Base-by-base conservation (phyloP, 1,140 invertebrate genomes). In the Drosophila truncata region DNA sequence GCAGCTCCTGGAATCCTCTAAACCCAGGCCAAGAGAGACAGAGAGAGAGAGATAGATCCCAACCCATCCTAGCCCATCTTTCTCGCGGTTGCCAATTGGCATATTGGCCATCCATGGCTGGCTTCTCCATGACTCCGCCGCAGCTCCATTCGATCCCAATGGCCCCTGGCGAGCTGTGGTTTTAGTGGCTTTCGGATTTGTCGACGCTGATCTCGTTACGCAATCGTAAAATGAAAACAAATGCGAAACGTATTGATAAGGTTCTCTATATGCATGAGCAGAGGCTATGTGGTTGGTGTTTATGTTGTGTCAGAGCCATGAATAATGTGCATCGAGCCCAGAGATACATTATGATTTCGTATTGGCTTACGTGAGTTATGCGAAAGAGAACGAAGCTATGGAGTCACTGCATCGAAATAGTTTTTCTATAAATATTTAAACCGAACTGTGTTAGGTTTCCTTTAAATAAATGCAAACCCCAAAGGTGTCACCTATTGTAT, bases 211-310 rank as follows among this genome's bases (percentile, higher is more conserved):
- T 90, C 85, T 90, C 78, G 85, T 85, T 90, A 85, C 85, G 81
- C 74, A 90, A 90, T 90, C 85, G 82, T 79, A 90, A 90, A 90
- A 90, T 90, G 81, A 90, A 90, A 90, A 90, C 85, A 90, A 90
- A 90, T 90, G 85, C 66, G 74, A 72, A 90, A 75, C 85, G 85
- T 90, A 90, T 90, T 90, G 85, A 90, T 90, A 90, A 85, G 81
- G 69, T 73, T 80, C 55, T 76, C 74, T 75, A 52, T 82, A 76
- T 82, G 62, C 66, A 67, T 49, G 33, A 31, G 52, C 33, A 33
- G 33, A 6, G 47, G 10, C 52, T 54, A 8, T 29, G 27, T 35
- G 31, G 31, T 16, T 20, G 37, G 37, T 39, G 47, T 25, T n/a
- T 50, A 16, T 29, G 47, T 27, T 27, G 27, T 37, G 25, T 29